These are phyloP conservation scores for Asarcornis scutulata DNA, from an alignment of 2,113 vertebrate genomes.

Conservation along the genomic window DNA sequence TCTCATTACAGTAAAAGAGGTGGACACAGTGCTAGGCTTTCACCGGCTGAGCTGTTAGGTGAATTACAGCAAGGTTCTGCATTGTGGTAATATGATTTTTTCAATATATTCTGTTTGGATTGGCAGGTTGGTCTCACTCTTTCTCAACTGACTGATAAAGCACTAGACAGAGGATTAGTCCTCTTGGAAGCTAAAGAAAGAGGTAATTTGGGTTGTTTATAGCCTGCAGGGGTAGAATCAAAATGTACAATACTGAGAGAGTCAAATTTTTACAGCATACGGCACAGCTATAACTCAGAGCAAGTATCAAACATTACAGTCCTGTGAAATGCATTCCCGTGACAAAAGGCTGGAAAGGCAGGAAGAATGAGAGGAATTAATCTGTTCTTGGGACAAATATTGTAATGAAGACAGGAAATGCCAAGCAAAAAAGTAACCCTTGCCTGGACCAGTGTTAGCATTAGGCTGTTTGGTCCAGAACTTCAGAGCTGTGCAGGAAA, in stretches of 20 bases:
- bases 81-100: conserved; percentile 27
- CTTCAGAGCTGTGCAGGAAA: fast-evolving
- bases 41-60: background rate
- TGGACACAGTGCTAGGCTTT: background rate
- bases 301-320: conserved; percentile 8
- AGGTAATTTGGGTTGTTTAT: conserved; percentile 73
- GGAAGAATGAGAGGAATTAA: conserved; percentile 52
- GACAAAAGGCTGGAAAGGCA: conserved; percentile 12
- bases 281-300: conserved; percentile 35
- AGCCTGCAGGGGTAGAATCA: conserved; percentile 69
- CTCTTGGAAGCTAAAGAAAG: conserved; percentile 73
- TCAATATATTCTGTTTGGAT: conserved; percentile 73
- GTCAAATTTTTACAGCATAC: conserved; percentile 43
- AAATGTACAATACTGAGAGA: conserved; percentile 58
- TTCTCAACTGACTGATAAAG: conserved; percentile 75
- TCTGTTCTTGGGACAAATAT: conserved; percentile 56
- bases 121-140: conserved; percentile 70
- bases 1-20: conserved; percentile 25
- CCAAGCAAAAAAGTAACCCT: conserved; percentile 16
- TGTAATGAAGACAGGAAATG: conserved; percentile 56
- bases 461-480: fast-evolving
- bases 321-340: background rate
- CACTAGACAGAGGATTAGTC: conserved; percentile 72
- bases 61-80: conserved; percentile 30
- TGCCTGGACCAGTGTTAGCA: background rate